Percentiles rank a stretch among this genome's conserved stretches.
Conservation (phyloP, 1,140 invertebrate genomes). For the Brachionus plicatilis region DNA sequence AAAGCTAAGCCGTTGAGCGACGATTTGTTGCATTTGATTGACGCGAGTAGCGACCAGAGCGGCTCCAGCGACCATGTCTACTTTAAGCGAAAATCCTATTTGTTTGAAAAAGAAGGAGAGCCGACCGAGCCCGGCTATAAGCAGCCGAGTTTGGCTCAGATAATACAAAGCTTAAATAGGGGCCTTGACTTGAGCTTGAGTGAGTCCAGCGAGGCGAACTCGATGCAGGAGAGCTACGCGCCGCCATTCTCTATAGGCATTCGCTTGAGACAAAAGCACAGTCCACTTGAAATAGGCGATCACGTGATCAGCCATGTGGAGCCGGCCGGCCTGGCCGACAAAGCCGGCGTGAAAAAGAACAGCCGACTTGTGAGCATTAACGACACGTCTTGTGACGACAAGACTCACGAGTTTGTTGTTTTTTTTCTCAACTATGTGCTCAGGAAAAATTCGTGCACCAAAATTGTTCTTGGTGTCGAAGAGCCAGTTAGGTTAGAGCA, state of each 20-base stretch:
- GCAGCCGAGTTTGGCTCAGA: slow-evolving; percentile 9
- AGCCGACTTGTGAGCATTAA: not conserved
- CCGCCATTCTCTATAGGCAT: slow-evolving; percentile 27
- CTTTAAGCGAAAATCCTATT: not conserved
- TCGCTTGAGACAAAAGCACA: not conserved
- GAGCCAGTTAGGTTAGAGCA: not conserved
- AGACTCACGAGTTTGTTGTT: slow-evolving; percentile 29
- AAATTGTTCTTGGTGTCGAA: not conserved
- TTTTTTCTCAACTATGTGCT: slow-evolving; percentile 26
- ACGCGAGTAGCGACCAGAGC: not conserved
- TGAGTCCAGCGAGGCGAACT: not conserved
- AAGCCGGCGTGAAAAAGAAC: slow-evolving; percentile 1
- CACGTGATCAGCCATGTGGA: slow-evolving; percentile 35
- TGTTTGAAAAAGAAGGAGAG: not conserved
- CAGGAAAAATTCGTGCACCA: slow-evolving; percentile 1
- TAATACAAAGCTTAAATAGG: slow-evolving; percentile 1
- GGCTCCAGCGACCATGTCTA: not conserved
- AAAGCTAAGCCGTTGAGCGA: not conserved
- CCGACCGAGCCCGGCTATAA: not conserved
- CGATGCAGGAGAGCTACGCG: not conserved
- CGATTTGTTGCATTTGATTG: slow-evolving; percentile 12
- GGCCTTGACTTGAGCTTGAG: not conserved
- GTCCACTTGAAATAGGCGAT: slow-evolving; percentile 19
- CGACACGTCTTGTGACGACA: not conserved
- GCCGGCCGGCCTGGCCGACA: not conserved